These are phyloP conservation scores for Coelogynopora nodosa DNA, from an alignment of 2,888 invertebrate genomes.

Conservation along the genomic window DNA sequence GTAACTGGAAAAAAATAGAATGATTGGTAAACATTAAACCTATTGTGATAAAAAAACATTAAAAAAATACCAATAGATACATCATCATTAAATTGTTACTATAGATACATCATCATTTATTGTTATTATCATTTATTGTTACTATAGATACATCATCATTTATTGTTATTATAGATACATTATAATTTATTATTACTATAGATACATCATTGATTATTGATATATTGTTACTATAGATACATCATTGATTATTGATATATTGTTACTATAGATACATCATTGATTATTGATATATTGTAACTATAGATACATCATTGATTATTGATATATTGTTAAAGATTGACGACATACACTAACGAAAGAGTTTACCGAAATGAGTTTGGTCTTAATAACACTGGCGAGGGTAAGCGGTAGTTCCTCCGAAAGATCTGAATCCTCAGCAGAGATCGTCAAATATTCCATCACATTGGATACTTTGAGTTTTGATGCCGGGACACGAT, in stretches of 20 bases:
- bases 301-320: too few relatives aligned
- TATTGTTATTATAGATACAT: too few relatives aligned
- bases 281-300: too few relatives aligned
- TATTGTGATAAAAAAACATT: background rate
- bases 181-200: too few relatives aligned
- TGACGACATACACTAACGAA: too few relatives aligned
- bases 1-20: background rate
- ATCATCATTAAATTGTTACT: background rate
- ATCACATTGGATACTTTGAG: conserved; percentile 39
- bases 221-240: too few relatives aligned
- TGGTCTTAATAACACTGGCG: conserved; percentile 41
- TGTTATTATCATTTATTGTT: too few relatives aligned
- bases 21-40: background rate
- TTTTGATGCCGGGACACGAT: conserved; percentile 45
- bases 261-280: too few relatives aligned
- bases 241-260: too few relatives aligned
- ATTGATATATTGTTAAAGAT: too few relatives aligned
- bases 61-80: background rate
- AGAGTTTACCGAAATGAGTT: conserved; percentile 40
- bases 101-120: background rate
- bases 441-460: background rate
- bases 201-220: too few relatives aligned
- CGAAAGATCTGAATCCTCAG: conserved; percentile 35
- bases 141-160: too few relatives aligned
- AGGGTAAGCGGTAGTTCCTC: conserved; percentile 43